These are phyloP conservation scores for Anser brachyrhynchus DNA, from an alignment of 2,113 vertebrate species.

Conservation along the genomic window DNA sequence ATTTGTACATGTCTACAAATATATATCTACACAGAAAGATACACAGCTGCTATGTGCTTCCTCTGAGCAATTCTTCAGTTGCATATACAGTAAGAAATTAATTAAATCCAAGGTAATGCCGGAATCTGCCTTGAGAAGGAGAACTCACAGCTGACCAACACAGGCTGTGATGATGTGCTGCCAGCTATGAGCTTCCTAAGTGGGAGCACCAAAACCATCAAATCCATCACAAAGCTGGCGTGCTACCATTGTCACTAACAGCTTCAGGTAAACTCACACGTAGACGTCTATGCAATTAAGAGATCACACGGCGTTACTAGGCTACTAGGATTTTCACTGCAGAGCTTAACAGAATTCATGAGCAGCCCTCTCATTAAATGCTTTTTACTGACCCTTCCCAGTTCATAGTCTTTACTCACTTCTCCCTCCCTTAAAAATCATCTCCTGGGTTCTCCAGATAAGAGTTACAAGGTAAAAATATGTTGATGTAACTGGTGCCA, in stretches of 20 bases:
- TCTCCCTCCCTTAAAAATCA: not conserved
- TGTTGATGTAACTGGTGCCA: not conserved
- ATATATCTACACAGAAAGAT: slow-evolving; percentile 69
- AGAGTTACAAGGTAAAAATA: not conserved
- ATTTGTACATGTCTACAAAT: not conserved
- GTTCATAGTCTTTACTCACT: not conserved
- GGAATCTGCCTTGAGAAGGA: slow-evolving; percentile 67
- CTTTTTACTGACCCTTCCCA: not conserved
- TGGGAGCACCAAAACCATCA: not conserved
- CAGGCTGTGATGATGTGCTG: slow-evolving; percentile 45
- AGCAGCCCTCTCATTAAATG: not conserved
- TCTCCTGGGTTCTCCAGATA: not conserved
- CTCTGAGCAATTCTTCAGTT: slow-evolving; percentile 74
- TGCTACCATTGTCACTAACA: not conserved
- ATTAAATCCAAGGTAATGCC: slow-evolving; percentile 70
- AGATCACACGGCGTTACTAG: not conserved
- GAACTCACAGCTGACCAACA: slow-evolving; percentile 19
- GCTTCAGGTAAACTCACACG: not conserved
- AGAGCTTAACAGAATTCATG: not conserved
- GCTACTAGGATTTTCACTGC: not conserved
- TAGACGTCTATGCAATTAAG: not conserved
- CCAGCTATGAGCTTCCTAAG: slow-evolving; percentile 47
- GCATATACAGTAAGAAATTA: slow-evolving; percentile 71
- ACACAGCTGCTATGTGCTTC: slow-evolving; percentile 67
- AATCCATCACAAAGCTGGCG: not conserved